Evolutionary conservation across 2,888 invertebrate genomes (phyloP).

Genomic region (Cataglyphis rosenhaueri): DNA sequence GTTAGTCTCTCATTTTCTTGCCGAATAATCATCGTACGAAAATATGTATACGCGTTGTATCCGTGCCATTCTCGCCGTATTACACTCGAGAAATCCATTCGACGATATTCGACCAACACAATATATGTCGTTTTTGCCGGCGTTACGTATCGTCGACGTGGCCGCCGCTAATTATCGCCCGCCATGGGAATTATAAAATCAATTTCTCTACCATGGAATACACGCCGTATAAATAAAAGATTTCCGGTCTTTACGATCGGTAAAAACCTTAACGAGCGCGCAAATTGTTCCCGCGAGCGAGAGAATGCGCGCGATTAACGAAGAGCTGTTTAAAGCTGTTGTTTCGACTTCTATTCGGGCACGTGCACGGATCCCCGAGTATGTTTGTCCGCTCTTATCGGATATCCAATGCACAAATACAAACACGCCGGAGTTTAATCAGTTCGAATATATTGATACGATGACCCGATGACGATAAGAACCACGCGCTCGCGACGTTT

Average conservation of each 20-base stretch:
- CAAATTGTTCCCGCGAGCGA: conserved; percentile 22
- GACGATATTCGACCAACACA: conserved; percentile 57
- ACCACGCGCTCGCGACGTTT: background rate
- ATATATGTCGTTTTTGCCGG: conserved; percentile 51
- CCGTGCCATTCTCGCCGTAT: conserved; percentile 11
- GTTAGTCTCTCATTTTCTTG: conserved; percentile 46
- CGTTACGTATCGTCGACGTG: conserved; percentile 38
- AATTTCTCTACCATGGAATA: conserved; percentile 42
- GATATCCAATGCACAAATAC: conserved; percentile 24
- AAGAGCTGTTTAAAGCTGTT: conserved; percentile 10
- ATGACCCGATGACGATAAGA: conserved; percentile 41
- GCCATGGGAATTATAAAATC: conserved; percentile 50
- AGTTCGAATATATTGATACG: conserved; percentile 53
- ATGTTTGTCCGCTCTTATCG: conserved; percentile 66
- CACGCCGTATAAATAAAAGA: conserved; percentile 48
- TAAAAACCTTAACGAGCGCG: conserved; percentile 42
- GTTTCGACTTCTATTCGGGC: conserved; percentile 29
- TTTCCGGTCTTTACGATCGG: conserved; percentile 47
- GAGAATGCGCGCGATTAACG: conserved; percentile 10
- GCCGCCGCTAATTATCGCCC: conserved; percentile 48
- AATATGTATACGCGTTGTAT: background rate
- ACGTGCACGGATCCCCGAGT: conserved; percentile 34
- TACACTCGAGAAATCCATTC: conserved; percentile 59
- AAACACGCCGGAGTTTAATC: conserved; percentile 63
- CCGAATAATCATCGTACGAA: conserved; percentile 28